These are phyloP conservation scores for Plecturocebus donacophilus DNA, from an alignment of 2,113 vertebrate genomes.

Conservation along the genomic window DNA sequence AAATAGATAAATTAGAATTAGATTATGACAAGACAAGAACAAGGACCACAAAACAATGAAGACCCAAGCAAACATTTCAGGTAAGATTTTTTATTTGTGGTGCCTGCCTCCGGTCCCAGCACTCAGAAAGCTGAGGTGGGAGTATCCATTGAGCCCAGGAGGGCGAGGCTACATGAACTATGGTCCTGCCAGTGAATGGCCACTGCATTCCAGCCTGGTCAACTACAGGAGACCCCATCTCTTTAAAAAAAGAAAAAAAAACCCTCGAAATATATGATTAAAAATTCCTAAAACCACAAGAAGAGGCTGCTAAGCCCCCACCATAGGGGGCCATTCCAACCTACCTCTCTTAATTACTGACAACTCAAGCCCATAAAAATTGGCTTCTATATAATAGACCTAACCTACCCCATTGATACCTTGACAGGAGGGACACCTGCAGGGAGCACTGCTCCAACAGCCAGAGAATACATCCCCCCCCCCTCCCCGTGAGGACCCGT, in stretches of 20 bases:
- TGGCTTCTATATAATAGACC: background rate
- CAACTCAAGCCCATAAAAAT: background rate
- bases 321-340: background rate
- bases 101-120: too few relatives aligned
- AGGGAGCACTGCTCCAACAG: background rate
- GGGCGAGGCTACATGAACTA: too few relatives aligned
- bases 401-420: background rate
- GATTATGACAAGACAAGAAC: background rate
- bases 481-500: fast-evolving
- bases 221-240: too few relatives aligned
- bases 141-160: too few relatives aligned
- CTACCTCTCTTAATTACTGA: background rate
- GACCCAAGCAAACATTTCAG: background rate
- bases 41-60: background rate
- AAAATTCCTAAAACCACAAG: background rate
- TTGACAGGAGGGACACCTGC: background rate
- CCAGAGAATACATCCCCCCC: background rate
- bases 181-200: too few relatives aligned
- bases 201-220: too few relatives aligned
- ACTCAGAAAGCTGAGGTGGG: too few relatives aligned
- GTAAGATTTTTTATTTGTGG: too few relatives aligned
- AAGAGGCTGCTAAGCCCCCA: background rate
- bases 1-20: background rate
- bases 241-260: too few relatives aligned
- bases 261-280: background rate